Percentiles rank a stretch among this genome's conserved stretches.
These are phyloP conservation scores for Drosophila ananassae DNA, from an alignment of 1,140 invertebrate genomes.

Conservation along the genomic window DNA sequence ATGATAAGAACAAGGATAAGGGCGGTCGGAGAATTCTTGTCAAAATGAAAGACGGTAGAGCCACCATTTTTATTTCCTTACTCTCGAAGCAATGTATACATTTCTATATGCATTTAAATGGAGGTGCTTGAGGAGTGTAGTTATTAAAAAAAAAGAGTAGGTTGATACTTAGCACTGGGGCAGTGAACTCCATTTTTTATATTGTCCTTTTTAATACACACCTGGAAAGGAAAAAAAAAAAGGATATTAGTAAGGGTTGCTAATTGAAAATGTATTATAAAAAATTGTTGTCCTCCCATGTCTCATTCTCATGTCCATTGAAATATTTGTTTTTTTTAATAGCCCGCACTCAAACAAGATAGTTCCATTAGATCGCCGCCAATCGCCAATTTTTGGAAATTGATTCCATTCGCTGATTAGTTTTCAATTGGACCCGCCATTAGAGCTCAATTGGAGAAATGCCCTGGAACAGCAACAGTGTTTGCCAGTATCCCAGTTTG, in stretches of 20 bases:
- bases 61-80: neutral
- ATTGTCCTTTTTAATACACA: slow-evolving; percentile 21
- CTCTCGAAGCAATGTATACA: slow-evolving; percentile 11
- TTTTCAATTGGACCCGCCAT: slow-evolving; percentile 47
- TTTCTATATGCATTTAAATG: slow-evolving; percentile 19
- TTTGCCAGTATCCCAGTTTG: neutral
- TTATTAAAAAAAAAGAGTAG: neutral
- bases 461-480: slow-evolving; percentile 11
- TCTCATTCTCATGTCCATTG: neutral
- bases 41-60: slow-evolving; percentile 25
- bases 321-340: neutral
- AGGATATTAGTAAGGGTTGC: slow-evolving; percentile 1
- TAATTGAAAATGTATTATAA: neutral
- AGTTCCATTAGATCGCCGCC: slow-evolving; percentile 22
- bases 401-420: slow-evolving; percentile 53
- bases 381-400: slow-evolving; percentile 13
- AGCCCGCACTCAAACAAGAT: neutral
- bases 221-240: slow-evolving; percentile 41
- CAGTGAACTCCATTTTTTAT: neutral
- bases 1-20: slow-evolving; percentile 55
- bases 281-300: too few species aligned
- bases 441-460: slow-evolving; percentile 51
- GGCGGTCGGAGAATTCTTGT: slow-evolving; percentile 23
- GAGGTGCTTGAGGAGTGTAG: slow-evolving; percentile 21
- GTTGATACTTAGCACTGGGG: slow-evolving; percentile 9